A percentile compares a stretch with the other conserved stretches of the same genome.
phyloP scores from a whole-genome alignment of 2,113 vertebrate genomes.

The Strix uralensis region DNA sequence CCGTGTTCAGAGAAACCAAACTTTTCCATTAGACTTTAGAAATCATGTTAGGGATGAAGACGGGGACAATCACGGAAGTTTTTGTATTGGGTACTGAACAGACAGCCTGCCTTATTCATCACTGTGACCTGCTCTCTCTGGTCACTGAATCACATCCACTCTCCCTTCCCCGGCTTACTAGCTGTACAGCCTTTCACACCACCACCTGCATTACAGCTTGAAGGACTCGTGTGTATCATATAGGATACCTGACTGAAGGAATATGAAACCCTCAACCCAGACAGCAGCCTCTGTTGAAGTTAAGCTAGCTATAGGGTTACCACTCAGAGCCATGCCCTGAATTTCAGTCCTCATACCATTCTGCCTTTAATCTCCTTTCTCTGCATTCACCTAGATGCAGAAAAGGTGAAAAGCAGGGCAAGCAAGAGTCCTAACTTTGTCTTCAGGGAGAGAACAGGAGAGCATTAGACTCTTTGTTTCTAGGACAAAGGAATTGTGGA shows the following conservation, averaged over 20 bases:
- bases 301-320: neutral
- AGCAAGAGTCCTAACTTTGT: neutral
- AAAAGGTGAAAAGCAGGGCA: neutral
- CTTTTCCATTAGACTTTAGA: neutral
- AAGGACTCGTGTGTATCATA: accelerated
- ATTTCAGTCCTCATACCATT: neutral
- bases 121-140: neutral
- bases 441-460: neutral
- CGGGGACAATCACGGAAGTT: accelerated
- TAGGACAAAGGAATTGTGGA: neutral
- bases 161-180: neutral
- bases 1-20: accelerated
- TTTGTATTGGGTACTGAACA: accelerated
- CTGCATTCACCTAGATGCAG: neutral
- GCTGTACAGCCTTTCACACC: neutral
- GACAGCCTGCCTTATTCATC: neutral
- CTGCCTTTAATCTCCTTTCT: neutral
- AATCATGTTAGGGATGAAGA: neutral
- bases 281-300: neutral
- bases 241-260: neutral
- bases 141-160: neutral
- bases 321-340: neutral
- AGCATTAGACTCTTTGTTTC: neutral
- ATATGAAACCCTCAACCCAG: neutral
- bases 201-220: neutral